Percentiles rank a stretch among this genome's conserved stretches.
phyloP scores from a whole-genome alignment of 2,888 invertebrate genomes.

The Drosophila formosana region DNA sequence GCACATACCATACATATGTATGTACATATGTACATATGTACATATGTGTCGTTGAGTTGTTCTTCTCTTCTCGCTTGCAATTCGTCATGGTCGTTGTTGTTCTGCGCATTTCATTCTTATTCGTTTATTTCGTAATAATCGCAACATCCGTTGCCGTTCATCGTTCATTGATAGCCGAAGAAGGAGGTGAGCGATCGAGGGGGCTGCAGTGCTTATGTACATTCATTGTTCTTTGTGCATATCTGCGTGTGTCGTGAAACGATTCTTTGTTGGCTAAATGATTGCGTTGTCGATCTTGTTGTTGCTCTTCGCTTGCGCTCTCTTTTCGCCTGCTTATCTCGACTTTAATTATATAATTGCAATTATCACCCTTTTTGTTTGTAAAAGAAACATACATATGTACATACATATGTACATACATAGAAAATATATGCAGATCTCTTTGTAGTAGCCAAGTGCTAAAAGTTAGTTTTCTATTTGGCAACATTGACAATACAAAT shows the following conservation, averaged over 20 bases:
- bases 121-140: slow-evolving; percentile 78
- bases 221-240: slow-evolving; percentile 20
- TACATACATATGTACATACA: not conserved
- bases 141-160: slow-evolving; percentile 64
- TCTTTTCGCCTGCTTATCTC: slow-evolving; percentile 34
- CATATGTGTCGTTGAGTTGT: slow-evolving; percentile 4
- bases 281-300: slow-evolving; percentile 10
- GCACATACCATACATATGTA: not conserved
- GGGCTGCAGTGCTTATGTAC: not conserved
- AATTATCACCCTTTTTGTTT: slow-evolving; percentile 44
- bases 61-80: slow-evolving; percentile 35
- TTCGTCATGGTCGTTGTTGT: slow-evolving; percentile 52
- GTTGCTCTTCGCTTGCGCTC: not conserved
- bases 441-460: slow-evolving; percentile 42
- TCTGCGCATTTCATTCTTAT: slow-evolving; percentile 59
- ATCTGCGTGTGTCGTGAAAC: slow-evolving; percentile 10
- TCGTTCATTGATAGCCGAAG: not conserved
- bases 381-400: not conserved
- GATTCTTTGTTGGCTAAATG: slow-evolving; percentile 55
- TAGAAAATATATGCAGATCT: not conserved
- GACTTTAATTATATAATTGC: slow-evolving; percentile 62
- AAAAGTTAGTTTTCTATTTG: slow-evolving; percentile 66
- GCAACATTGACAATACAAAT: slow-evolving; percentile 40
- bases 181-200: not conserved
- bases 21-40: not conserved